A percentile compares a stretch with the other conserved stretches of the same genome.
phyloP scores from a whole-genome alignment of 2,113 vertebrate genomes.

The Osmerus eperlanus region DNA sequence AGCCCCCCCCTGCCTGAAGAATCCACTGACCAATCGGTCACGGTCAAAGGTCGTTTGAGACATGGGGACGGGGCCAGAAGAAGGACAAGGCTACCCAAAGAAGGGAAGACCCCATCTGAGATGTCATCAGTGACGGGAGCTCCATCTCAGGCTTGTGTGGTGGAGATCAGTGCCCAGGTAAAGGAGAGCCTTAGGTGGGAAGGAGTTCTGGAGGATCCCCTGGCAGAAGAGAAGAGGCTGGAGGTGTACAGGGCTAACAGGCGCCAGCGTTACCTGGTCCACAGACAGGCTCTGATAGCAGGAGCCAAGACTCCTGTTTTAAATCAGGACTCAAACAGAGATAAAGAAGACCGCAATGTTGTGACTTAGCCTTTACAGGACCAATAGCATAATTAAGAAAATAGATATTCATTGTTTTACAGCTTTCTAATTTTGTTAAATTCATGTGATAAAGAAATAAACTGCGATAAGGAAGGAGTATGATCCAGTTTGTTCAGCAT shows the following conservation, averaged over 20 bases:
- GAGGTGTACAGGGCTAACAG: slow-evolving; percentile 74
- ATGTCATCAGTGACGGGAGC: not conserved
- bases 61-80: slow-evolving; percentile 5
- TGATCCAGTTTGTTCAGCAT: no score
- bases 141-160: not conserved
- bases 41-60: slow-evolving; percentile 30
- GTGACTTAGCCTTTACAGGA: not conserved
- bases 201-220: slow-evolving; percentile 74
- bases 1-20: slow-evolving; percentile 1
- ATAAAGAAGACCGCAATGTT: not conserved
- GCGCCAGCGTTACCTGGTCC: slow-evolving; percentile 73
- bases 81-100: slow-evolving; percentile 34
- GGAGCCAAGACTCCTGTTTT: no score
- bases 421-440: no score
- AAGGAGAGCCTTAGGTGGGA: slow-evolving; percentile 83
- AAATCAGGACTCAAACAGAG: not conserved
- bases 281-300: slow-evolving; percentile 59
- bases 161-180: slow-evolving; percentile 40
- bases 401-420: no score
- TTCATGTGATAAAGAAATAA: no score
- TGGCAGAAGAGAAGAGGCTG: slow-evolving; percentile 78
- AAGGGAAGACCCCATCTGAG: not conserved
- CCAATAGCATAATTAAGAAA: not conserved
- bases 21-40: slow-evolving; percentile 29
- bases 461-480: no score